Evolutionary conservation across 2,888 invertebrate genomes (phyloP), one percentile per base, ranked within the genome.

Genomic region (Eilema depressum): DNA sequence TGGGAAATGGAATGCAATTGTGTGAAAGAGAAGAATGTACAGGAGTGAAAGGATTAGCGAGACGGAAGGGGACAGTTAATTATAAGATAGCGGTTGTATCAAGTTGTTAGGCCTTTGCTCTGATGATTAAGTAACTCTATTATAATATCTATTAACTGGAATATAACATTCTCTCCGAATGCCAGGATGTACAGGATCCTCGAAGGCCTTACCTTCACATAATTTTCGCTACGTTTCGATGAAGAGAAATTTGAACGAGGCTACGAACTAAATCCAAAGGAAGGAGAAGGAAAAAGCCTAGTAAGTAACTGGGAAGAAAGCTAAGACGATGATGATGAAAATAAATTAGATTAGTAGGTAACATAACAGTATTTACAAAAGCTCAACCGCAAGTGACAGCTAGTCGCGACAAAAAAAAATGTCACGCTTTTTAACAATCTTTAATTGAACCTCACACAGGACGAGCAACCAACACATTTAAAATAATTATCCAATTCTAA

Each of bases 391-490:
- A 0, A 53, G 20, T 53, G 53, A 53, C n/a, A 53, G 53, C 53
- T 53, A n/a, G 61, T 28, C 28, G 28, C 23, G 28, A 17, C 20
- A 61, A 70, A 37, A 63, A 62, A 67, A 23, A 47, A 60, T 37
- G 63, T 33, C 30, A 63, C 59, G 63, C 66, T 63, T 70, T 20
- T n/a, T 33, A 33, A 12, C 1, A n/a, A 23, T 61, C 33, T n/a
- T 12, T 33, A 30, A 61, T 61, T 61, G n/a, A 23, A 30, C 3
- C 30, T 12, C 5, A 61, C 14, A 62, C 62, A 37, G 17, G 25
- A 63, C 37, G 25, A 2, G 8, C 25, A 7, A 62, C 33, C 33
- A n/a, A 63, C 62, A 37, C 25, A 25, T 25, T 25, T 37, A 14
- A 63, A 63, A 63, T 62, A 37, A 37, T 37, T 53, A 61, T 47